A percentile compares a stretch with the other conserved stretches of the same genome.
Evolutionary conservation across 2,888 invertebrate genomes (phyloP).

Genomic region (Plutella xylostella): DNA sequence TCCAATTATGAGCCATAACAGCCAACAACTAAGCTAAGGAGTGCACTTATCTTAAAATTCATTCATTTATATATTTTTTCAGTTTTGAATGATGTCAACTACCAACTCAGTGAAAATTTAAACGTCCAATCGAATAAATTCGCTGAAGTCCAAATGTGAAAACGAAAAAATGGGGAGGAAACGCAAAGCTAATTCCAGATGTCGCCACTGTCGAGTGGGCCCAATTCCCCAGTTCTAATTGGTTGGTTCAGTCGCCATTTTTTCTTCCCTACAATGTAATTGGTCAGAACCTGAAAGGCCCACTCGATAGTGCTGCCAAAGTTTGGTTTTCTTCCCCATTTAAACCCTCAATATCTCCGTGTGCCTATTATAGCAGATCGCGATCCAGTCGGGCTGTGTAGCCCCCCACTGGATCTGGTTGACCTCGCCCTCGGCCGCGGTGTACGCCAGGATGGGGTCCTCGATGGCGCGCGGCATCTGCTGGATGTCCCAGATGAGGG

Average conservation of each 20-base stretch:
- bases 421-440: conserved; percentile 98
- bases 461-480: conserved; percentile 99
- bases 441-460: conserved; percentile 99
- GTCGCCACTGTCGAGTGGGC: no score
- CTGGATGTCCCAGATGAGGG: conserved; percentile 99
- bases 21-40: no score
- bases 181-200: no score
- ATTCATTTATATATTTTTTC: no score
- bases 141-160: neutral
- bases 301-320: no score
- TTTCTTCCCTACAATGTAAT: no score
- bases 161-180: neutral
- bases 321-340: conserved; percentile 23
- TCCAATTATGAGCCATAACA: no score
- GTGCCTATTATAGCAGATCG: conserved; percentile 98
- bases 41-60: no score
- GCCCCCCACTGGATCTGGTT: conserved; percentile 99
- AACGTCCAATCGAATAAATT: neutral
- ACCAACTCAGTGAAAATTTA: neutral
- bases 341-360: conserved; percentile 97
- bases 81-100: neutral
- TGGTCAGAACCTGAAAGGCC: no score
- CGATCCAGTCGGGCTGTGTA: conserved; percentile 99
- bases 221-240: no score
- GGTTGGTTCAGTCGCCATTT: no score